Conservation (phyloP, 2,113 vertebrate genomes). For the Morone saxatilis region DNA sequence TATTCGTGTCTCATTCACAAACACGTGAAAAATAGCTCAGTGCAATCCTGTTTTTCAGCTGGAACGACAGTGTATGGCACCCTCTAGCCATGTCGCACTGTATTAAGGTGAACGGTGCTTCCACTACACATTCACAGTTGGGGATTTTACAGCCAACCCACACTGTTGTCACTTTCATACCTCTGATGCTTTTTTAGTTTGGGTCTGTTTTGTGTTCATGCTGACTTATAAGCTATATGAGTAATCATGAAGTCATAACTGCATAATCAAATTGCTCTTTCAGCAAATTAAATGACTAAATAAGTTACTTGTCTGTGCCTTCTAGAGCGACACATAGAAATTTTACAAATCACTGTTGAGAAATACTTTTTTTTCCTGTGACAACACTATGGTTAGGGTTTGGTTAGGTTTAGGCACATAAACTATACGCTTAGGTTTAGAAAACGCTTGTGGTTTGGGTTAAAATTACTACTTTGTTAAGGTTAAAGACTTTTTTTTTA, state of each 20-base stretch:
- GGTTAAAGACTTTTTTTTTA: no score
- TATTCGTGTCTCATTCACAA: slow-evolving; percentile 26
- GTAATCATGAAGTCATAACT: neutral
- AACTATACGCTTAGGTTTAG: no score
- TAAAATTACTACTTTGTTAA: no score
- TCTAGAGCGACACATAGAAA: neutral
- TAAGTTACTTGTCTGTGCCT: neutral
- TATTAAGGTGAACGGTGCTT: slow-evolving; percentile 14
- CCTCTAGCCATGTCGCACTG: neutral
- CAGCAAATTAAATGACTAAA: neutral
- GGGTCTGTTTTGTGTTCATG: neutral
- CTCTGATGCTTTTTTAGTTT: neutral
- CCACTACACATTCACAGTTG: neutral
- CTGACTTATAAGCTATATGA: neutral
- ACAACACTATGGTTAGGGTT: no score
- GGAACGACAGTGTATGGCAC: neutral
- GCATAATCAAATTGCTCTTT: neutral
- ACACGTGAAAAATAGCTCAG: slow-evolving; percentile 7
- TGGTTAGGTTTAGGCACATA: no score
- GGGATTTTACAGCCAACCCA: neutral
- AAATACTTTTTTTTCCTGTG: no score
- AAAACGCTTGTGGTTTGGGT: no score
- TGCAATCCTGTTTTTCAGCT: neutral
- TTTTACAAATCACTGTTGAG: no score
- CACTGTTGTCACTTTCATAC: slow-evolving; percentile 3